Base-by-base conservation (phyloP, 2,113 vertebrate genomes). In the Syngnathus typhle region DNA sequence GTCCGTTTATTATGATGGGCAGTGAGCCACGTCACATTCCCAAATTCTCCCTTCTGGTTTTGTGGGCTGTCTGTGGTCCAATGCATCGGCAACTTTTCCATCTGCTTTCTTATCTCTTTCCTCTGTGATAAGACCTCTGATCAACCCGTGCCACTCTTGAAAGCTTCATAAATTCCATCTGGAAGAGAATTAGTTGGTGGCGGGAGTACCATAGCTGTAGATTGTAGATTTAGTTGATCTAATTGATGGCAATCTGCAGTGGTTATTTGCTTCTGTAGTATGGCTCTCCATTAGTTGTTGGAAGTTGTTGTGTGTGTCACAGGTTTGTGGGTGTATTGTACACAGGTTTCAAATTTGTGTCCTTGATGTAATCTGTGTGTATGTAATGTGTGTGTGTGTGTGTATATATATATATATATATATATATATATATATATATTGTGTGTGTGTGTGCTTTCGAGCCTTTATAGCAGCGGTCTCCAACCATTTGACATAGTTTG, bases 61-160 rank as follows among this genome's bases (percentile, higher is more conserved):
- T 74, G 55, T 69, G 66, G 19, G 71, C 73, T 82, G 82, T 72
- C 81, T 90, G 78, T 78, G 79, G 81, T 89, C 76, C 74, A 80
- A 80, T 77, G 89, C 87, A 86, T 85, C 69, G 52, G 82, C 60
- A 52, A 73, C 79, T 75, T 72, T 78, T 63, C 76, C 76, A 66
- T 65, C 72, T 82, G 75, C 58, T 74, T 82, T 78, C 38, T 77
- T 69, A 43, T 66, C 77, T 78, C 73, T 72, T 65, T 68, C 75
- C 75, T 64, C 75, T 69, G 36, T 84, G 73, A 87, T 68, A 65
- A 72, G 59, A 51, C 60, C 2, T 63, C 62, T 38, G 21, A 60
- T 16, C 36, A 4, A 54, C 44, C 9, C 18, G 43, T 19, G 11
- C 6, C 37, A 66, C 56, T 55, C 3, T 64, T 52, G 59, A n/a